These are phyloP conservation scores for Bursaphelenchus okinawaensis DNA, from an alignment of 2,888 invertebrate genomes.

Conservation along the genomic window DNA sequence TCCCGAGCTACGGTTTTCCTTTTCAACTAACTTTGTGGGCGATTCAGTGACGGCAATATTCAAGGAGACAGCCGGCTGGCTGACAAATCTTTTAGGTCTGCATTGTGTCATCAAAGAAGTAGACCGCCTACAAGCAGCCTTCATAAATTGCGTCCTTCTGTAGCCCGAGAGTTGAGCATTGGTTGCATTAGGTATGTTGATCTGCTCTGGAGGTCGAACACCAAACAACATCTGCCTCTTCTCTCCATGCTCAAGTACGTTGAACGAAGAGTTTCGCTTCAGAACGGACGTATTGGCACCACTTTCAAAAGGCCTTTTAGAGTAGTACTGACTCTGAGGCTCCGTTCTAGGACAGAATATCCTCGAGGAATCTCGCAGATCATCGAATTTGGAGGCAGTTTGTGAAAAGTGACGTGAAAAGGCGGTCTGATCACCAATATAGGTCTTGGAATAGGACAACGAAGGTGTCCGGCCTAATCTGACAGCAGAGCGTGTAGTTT, in stretches of 20 bases:
- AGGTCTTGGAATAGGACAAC: background rate
- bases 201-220: background rate
- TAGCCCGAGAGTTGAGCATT: background rate
- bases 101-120: constrained; percentile 8
- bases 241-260: background rate
- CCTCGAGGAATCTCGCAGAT: background rate
- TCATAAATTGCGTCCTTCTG: constrained; percentile 1
- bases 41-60: constrained; percentile 4
- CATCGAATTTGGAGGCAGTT: background rate
- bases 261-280: constrained; percentile 8
- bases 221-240: background rate
- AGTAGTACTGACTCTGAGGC: background rate
- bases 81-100: background rate
- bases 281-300: background rate
- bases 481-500: constrained; percentile 1
- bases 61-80: background rate
- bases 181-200: background rate
- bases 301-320: background rate
- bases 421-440: background rate
- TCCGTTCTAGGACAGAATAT: background rate
- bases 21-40: background rate
- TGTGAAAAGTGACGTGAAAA: constrained; percentile 7
- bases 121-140: constrained; percentile 7
- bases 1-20: background rate
- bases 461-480: constrained; percentile 5